A percentile compares a stretch with the other conserved stretches of the same genome.
Conservation (phyloP, 2,888 invertebrate species). For the Dryococelus australis region DNA sequence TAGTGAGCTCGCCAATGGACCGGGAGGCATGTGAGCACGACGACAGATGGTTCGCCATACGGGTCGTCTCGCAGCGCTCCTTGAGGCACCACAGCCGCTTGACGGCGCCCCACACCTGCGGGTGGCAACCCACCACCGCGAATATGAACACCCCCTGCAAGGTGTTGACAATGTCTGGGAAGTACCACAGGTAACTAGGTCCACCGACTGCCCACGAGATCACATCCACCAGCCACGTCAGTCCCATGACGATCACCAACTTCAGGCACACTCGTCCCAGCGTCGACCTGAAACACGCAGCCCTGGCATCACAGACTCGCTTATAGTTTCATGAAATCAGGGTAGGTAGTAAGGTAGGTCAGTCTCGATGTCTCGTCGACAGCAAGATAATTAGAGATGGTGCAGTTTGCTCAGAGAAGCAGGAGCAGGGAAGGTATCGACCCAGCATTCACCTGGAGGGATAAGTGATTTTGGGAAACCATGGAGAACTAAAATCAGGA, state of each 20-base stretch:
- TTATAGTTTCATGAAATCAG: too few relatives aligned
- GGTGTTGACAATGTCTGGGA: constrained; percentile 85
- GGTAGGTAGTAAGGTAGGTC: too few relatives aligned
- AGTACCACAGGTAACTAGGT: constrained; percentile 81
- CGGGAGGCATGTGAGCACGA: constrained; percentile 76
- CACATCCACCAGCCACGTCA: constrained; percentile 80
- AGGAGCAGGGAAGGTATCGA: too few relatives aligned
- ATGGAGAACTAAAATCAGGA: too few relatives aligned
- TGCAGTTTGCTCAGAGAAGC: too few relatives aligned
- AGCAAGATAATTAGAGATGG: too few relatives aligned
- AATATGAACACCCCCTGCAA: constrained; percentile 89
- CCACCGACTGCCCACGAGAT: constrained; percentile 85
- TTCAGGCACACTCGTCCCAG: constrained; percentile 85
- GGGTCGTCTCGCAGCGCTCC: constrained; percentile 57
- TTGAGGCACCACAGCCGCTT: constrained; percentile 71
- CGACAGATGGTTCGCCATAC: constrained; percentile 68
- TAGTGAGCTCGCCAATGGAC: constrained; percentile 79
- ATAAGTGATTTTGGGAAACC: too few relatives aligned
- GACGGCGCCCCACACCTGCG: constrained; percentile 76
- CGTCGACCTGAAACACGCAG: constrained; percentile 69
- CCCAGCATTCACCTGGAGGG: too few relatives aligned
- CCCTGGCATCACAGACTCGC: too few relatives aligned
- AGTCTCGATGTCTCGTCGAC: too few relatives aligned
- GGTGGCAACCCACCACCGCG: constrained; percentile 88
- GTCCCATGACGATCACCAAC: constrained; percentile 82